Conservation (phyloP, 2,888 invertebrate species). For the Andrena trimmerana region DNA sequence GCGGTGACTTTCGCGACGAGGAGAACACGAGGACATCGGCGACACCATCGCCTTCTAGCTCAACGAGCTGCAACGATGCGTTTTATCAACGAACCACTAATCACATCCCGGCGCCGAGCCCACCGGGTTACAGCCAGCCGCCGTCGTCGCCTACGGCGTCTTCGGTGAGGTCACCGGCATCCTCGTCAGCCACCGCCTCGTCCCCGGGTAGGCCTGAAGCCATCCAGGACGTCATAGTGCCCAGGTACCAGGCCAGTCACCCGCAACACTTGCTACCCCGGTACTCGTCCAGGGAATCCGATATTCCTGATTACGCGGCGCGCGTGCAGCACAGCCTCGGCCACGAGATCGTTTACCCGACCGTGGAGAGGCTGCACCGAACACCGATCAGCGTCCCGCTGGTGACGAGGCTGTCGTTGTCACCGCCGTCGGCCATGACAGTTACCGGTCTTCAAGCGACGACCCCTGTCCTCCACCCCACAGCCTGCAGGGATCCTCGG, state of each 20-base stretch:
- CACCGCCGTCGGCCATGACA: constrained; percentile 85
- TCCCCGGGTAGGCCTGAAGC: constrained; percentile 81
- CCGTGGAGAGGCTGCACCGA: constrained; percentile 78
- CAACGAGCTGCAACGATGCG: constrained; percentile 78
- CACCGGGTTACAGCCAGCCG: constrained; percentile 78
- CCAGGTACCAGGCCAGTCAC: constrained; percentile 77
- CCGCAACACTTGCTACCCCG: constrained; percentile 75
- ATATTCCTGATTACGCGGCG: constrained; percentile 76
- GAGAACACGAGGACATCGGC: constrained; percentile 78
- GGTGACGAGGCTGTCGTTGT: constrained; percentile 80
- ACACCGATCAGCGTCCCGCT: constrained; percentile 80
- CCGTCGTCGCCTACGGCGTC: constrained; percentile 81
- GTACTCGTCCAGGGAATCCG: constrained; percentile 76
- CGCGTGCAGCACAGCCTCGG: constrained; percentile 71
- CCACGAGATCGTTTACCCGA: constrained; percentile 80
- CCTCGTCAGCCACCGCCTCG: constrained; percentile 81
- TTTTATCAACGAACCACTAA: constrained; percentile 70
- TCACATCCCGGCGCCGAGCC: constrained; percentile 75
- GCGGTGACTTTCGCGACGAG: constrained; percentile 75
- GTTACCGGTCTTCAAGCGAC: constrained; percentile 77
- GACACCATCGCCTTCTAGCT: constrained; percentile 81
- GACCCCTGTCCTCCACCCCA: constrained; percentile 77
- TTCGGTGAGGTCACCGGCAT: constrained; percentile 82
- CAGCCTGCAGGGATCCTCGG: constrained; percentile 75
- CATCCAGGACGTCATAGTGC: constrained; percentile 75